Conservation (phyloP, 2,113 vertebrate genomes). For the Myiopsitta monachus region DNA sequence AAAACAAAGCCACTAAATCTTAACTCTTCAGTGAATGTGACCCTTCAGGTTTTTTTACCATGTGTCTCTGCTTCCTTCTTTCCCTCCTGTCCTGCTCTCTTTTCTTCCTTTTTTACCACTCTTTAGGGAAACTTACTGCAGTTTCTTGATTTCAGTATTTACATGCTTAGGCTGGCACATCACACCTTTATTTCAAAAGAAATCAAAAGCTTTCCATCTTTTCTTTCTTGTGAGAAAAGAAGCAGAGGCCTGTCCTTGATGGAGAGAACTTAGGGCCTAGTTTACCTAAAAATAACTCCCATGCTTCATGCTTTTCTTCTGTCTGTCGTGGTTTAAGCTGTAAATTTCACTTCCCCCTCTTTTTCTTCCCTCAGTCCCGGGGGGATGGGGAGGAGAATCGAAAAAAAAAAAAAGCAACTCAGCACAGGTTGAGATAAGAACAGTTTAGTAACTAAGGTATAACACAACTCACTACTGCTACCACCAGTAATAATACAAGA, state of each 20-base stretch:
- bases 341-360: too few species aligned
- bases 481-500: too few species aligned
- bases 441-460: too few species aligned
- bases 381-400: too few species aligned
- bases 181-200: background rate
- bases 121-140: background rate
- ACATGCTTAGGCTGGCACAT: background rate
- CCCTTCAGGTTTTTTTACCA: background rate
- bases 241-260: background rate
- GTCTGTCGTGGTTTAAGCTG: too few species aligned
- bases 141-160: slow-evolving; percentile 4
- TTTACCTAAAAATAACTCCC: background rate
- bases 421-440: too few species aligned
- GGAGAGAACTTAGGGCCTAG: background rate
- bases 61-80: background rate
- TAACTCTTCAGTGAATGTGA: slow-evolving; percentile 15
- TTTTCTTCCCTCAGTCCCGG: too few species aligned
- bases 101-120: background rate
- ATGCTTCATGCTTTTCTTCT: background rate
- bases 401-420: too few species aligned
- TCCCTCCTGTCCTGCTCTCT: background rate
- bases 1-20: slow-evolving; percentile 30
- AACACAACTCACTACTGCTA: too few species aligned
- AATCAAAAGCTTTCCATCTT: background rate
- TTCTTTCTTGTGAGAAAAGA: slow-evolving; percentile 2